phyloP scores from a whole-genome alignment of 2,888 invertebrate species.

The Atethmia centrago region DNA sequence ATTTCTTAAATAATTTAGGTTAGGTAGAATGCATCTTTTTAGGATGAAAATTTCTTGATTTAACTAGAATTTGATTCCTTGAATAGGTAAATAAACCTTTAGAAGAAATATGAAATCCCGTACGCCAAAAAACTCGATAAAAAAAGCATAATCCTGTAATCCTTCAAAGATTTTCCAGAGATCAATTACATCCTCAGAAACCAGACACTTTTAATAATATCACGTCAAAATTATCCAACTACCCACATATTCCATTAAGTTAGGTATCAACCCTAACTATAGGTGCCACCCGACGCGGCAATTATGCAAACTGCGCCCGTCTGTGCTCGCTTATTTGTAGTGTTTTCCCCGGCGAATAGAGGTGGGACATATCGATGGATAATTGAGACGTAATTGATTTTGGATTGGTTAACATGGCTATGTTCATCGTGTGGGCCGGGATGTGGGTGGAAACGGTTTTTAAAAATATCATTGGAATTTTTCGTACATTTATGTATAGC shows the following conservation, averaged over 20 bases:
- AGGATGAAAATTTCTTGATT: background rate
- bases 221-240: conserved; percentile 29
- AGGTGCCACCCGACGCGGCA: conserved; percentile 71
- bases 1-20: no score
- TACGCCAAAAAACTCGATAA: background rate
- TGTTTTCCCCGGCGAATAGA: conserved; percentile 72
- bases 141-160: background rate
- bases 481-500: background rate
- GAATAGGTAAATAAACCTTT: no score
- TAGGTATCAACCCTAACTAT: conserved; percentile 60
- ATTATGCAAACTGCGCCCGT: conserved; percentile 82
- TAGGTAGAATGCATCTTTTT: background rate
- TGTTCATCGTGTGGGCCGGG: conserved; percentile 22
- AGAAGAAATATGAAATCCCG: background rate
- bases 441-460: conserved; percentile 14
- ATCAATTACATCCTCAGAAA: background rate
- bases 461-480: background rate
- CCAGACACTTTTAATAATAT: background rate
- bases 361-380: conserved; percentile 66
- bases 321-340: conserved; percentile 79
- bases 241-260: conserved; percentile 26
- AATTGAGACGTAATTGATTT: conserved; percentile 66
- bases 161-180: background rate
- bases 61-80: background rate
- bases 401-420: conserved; percentile 45